Evolutionary conservation across 2,888 invertebrate species (phyloP), one percentile per base, ranked within the genome.

Genomic region (Caenorhabditis sp.): DNA sequence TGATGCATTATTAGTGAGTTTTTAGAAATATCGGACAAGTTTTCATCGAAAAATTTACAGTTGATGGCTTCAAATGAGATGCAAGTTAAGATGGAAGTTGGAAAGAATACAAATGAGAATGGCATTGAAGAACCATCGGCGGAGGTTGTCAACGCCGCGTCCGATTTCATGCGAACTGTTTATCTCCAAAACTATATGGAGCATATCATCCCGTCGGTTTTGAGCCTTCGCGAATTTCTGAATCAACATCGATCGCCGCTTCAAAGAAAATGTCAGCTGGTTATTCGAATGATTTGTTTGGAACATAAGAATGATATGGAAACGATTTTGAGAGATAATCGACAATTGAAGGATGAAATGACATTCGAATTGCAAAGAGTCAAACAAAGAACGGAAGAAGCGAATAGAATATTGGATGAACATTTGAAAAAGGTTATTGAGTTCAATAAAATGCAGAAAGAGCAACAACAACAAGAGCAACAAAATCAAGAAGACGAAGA

Each of bases 11-110:
- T 27, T 67, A 58, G 67, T 67, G 17, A 17, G 43, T 12, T 43
- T 14, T 36, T 36, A 8, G 7, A 8, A 10, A 10, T 7, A 53
- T 14, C 20, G 8, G 27, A 8, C 14, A 43, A n/a, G 20, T 20
- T 38, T n/a, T 17, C 4, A 50, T 10, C 17, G n/a, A 17, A 43
- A 59, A 2, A 38, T 59, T 56, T 62, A 10, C 23, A 67, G 67
- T 67, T 74, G 17, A 74, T 74, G 74, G 63, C 67, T 0, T 70
- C 68, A 10, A 67, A 63, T 27, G 74, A 74, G 36, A 74, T 74
- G 74, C 69, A 70, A 67, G 61, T 74, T 7, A 68, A 67, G 36
- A 66, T 66, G 62, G 70, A 70, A 5, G 58, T 67, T 8, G 74
- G 74, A 25, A 67, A 61, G 8, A 60, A 66, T 59, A 49, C 63